Evolutionary conservation across 2,797 vertebrate genomes (phyloP), one percentile per base, ranked within the genome.

Genomic region (Centropyge bicolor): DNA sequence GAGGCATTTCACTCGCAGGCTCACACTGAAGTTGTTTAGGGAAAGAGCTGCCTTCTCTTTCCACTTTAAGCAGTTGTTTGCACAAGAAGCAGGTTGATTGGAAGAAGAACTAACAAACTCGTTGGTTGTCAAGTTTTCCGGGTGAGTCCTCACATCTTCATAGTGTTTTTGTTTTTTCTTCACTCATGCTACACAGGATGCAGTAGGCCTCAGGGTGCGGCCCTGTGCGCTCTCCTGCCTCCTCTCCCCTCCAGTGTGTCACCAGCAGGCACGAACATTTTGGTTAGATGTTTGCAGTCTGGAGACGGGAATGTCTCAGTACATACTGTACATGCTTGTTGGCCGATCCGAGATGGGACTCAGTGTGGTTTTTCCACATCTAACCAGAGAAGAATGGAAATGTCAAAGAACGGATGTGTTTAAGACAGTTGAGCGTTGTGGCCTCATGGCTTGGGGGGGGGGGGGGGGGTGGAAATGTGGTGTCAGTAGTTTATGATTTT

Each of bases 171-270:
- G 54, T 71, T 52, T 55, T 75, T 45, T 70, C 63, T 81, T 62
- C 22, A 38, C 80, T 62, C 22, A 38, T 24, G 43, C 57, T 74
- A 51, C 56, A 84, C 90, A 91, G 90, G 89, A 86, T 89, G 88
- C 70, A 85, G 72, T 78, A 88, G 92, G 91, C 92, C 90, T 83
- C 85, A 85, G 90, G 92, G 93, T 82, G 92, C 63, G 93, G 91
- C 83, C 72, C 74, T 16, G 20, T 73, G 54, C 41, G 41, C 60
- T 70, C 71, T 65, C 59, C 80, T 78, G 84, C 69, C 82, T 88
- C 74, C 80, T 80, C 77, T 68, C 67, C 70, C 64, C 70, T 81
- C 49, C 76, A n/a, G 24, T 65, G 80, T 81, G 81, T 87, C 65
- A 67, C 48, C 73, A 63, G 62, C 79, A 45, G 79, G 59, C 71